A percentile compares a stretch with the other conserved stretches of the same genome.
Evolutionary conservation across 2,888 invertebrate genomes (phyloP).

Genomic region (Argyresthia albistria): DNA sequence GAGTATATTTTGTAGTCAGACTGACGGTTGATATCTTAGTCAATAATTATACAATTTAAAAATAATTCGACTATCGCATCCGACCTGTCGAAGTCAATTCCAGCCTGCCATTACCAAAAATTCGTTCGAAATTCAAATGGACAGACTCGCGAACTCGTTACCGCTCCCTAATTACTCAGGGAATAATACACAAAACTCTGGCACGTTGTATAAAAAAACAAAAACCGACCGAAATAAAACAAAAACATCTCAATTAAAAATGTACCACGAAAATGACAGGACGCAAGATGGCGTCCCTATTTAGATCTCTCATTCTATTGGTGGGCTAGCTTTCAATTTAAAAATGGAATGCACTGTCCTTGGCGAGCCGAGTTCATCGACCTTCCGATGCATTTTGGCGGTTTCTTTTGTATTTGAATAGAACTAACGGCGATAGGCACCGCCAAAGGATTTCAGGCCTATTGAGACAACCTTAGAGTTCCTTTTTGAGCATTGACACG

Average conservation of each 20-base stretch:
- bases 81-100: background rate
- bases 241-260: constrained; percentile 11
- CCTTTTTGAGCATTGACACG: constrained; percentile 18
- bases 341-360: constrained; percentile 73
- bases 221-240: constrained; percentile 16
- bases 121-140: background rate
- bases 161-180: constrained; percentile 57
- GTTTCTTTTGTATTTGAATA: constrained; percentile 41
- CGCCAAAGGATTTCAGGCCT: constrained; percentile 22
- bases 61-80: background rate
- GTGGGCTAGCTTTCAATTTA: constrained; percentile 66
- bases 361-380: constrained; percentile 61
- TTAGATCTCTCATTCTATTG: constrained; percentile 68
- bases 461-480: constrained; percentile 23
- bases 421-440: constrained; percentile 17
- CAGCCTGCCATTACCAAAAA: constrained; percentile 3
- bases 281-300: constrained; percentile 65
- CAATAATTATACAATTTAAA: background rate
- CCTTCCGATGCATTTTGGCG: constrained; percentile 71
- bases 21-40: background rate
- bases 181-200: constrained; percentile 49
- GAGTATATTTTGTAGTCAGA: background rate
- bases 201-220: constrained; percentile 52
- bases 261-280: constrained; percentile 49
- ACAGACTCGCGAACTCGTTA: constrained; percentile 33